Conservation (phyloP, 2,888 invertebrate species). For the Tanaodytes sp. region DNA sequence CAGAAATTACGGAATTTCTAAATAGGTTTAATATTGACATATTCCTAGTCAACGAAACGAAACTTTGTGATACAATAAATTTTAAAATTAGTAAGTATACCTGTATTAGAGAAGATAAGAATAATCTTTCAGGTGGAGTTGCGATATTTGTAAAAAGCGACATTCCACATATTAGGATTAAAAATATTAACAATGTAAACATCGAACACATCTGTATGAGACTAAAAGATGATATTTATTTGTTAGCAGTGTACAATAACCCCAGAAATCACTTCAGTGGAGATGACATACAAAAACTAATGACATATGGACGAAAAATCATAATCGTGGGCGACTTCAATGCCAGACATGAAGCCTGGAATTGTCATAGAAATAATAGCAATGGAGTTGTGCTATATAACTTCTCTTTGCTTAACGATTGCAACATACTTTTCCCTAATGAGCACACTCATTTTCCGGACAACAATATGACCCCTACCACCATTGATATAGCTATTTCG, state of each 20-base stretch:
- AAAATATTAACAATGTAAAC: too few species aligned
- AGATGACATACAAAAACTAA: too few species aligned
- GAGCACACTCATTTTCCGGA: neutral
- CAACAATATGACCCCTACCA: neutral
- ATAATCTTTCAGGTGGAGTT: constrained; percentile 43
- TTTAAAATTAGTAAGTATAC: constrained; percentile 52
- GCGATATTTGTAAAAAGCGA: too few species aligned
- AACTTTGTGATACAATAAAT: constrained; percentile 22
- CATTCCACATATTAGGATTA: too few species aligned
- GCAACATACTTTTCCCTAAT: too few species aligned
- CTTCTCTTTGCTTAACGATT: too few species aligned
- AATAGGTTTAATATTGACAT: constrained; percentile 5
- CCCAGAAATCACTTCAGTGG: too few species aligned
- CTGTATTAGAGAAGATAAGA: constrained; percentile 50
- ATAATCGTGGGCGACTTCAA: constrained; percentile 19
- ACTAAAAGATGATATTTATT: too few species aligned
- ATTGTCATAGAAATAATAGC: neutral
- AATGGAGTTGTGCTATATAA: neutral
- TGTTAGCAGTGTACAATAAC: too few species aligned
- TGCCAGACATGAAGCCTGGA: constrained; percentile 6
- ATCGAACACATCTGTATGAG: too few species aligned
- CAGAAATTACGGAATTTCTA: constrained; percentile 16
- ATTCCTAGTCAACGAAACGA: constrained; percentile 25
- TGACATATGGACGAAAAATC: too few species aligned
- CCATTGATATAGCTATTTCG: neutral